Evolutionary conservation across 2,113 vertebrate genomes (phyloP).

Genomic region (Lagenorhynchus albirostris): DNA sequence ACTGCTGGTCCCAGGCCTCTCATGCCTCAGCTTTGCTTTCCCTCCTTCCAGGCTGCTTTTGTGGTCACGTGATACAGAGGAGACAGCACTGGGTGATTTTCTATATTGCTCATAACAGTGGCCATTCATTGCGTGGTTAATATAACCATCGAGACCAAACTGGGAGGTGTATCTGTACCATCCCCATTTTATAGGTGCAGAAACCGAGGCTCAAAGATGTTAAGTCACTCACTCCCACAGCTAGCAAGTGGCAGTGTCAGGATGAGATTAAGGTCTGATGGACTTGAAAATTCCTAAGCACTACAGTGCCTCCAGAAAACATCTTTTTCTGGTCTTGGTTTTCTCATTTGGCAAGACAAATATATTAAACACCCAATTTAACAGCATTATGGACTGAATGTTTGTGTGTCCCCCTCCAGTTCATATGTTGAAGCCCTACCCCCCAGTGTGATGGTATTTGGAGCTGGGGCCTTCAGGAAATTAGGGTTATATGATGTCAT

Average conservation of each 20-base stretch:
- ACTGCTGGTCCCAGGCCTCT: not conserved
- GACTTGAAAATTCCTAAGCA: not conserved
- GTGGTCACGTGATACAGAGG: not conserved
- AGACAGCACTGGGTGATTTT: accelerated
- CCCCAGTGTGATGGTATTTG: not conserved
- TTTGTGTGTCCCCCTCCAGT: accelerated
- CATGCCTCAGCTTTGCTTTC: not conserved
- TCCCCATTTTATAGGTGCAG: not conserved
- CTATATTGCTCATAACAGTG: not conserved
- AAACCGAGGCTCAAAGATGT: not conserved
- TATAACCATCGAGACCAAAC: not conserved
- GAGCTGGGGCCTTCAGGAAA: not conserved
- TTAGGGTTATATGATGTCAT: not conserved
- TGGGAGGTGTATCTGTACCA: too few relatives aligned
- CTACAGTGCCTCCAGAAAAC: not conserved
- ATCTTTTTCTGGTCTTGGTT: not conserved
- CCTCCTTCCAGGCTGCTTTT: not conserved
- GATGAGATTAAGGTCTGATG: not conserved
- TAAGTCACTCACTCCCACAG: not conserved
- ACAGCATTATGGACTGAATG: not conserved
- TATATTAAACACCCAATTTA: not conserved
- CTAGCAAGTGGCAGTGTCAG: not conserved
- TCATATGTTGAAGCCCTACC: not conserved
- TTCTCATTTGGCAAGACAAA: not conserved
- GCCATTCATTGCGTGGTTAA: not conserved